Base-by-base conservation (phyloP, 1,140 invertebrate genomes). In the Caerostris extrusa region DNA sequence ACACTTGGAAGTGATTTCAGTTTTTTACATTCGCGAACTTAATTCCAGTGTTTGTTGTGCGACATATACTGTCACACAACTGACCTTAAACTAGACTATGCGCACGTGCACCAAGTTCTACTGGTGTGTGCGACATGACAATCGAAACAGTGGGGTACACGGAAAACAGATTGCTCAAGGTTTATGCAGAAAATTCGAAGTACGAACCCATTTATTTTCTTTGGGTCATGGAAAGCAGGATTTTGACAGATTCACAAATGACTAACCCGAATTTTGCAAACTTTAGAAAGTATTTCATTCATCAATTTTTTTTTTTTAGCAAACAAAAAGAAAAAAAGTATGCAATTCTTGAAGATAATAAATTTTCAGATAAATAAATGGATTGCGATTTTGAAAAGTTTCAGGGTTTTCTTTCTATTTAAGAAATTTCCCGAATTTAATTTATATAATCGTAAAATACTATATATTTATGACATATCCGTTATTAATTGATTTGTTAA, bases 171-270 rank as follows among this genome's bases (percentile, higher is more conserved):
- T 71, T 50, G 67, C 88, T 90, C 17, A 19, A 55, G 53, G 67
- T 55, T 34, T 57, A 57, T 12, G 64, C 14, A 57, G 67, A 61
- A 90, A 57, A 71, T 90, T 77, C 88, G 19, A 50, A n/a, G 71
- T 12, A 91, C 12, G 17, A 89, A 71, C 87, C 90, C 14, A 91
- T 91, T 91, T 81, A 82, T 61, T 91, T 69, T 53, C 57, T 81
- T 82, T 61, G 58, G 57, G 90, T 91, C 88, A 77, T 50, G 34
- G 50, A 69, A 90, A 90, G 64, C 50, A 5, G 6, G 8, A 50
- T 3, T 55, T 57, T 82, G 71, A 81, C 71, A 91, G 71, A 19
- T 91, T 67, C 34, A 61, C 90, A 10, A 69, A 82, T 71, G 71
- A 91, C 19, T 71, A 53, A 4, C 3, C 56, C 57, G 14, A 56